A percentile compares a stretch with the other conserved stretches of the same genome.
Evolutionary conservation across 2,113 vertebrate genomes (phyloP).

Genomic region (Nematolebias whitei): DNA sequence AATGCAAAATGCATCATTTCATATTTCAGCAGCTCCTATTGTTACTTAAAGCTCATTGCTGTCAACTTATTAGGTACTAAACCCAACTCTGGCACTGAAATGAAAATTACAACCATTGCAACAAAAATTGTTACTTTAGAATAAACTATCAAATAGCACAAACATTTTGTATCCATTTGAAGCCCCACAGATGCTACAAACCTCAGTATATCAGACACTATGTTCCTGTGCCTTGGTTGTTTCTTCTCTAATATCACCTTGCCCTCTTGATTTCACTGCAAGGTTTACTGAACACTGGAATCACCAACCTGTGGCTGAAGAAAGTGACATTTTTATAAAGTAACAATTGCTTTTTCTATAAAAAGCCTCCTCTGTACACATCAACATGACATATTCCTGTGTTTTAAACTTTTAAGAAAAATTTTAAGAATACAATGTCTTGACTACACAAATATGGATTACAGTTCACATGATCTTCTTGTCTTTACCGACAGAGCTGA

Average conservation of each 20-base stretch:
- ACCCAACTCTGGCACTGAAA: slow-evolving; percentile 9
- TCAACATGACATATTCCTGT: background rate
- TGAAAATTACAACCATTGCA: background rate
- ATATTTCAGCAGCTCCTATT: too few species aligned
- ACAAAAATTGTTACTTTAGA: background rate
- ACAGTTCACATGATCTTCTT: slow-evolving; percentile 13
- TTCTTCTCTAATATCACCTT: slow-evolving; percentile 10
- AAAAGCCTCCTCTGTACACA: background rate
- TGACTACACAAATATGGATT: background rate
- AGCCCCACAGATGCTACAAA: slow-evolving; percentile 2
- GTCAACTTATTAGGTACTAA: slow-evolving; percentile 8
- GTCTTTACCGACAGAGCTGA: background rate
- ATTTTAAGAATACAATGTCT: background rate
- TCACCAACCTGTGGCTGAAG: slow-evolving; percentile 7
- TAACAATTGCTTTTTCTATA: slow-evolving; percentile 12
- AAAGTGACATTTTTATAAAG: slow-evolving; percentile 16
- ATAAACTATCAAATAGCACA: slow-evolving; percentile 22
- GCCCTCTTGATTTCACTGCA: slow-evolving; percentile 22
- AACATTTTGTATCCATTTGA: slow-evolving; percentile 4
- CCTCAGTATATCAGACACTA: background rate
- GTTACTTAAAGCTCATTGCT: too few species aligned
- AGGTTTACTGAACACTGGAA: slow-evolving; percentile 25
- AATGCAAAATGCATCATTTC: too few species aligned
- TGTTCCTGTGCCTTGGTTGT: slow-evolving; percentile 15
- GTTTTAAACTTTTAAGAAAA: background rate